phyloP scores from a whole-genome alignment of 2,888 invertebrate genomes.

The Dioctria rufipes region DNA sequence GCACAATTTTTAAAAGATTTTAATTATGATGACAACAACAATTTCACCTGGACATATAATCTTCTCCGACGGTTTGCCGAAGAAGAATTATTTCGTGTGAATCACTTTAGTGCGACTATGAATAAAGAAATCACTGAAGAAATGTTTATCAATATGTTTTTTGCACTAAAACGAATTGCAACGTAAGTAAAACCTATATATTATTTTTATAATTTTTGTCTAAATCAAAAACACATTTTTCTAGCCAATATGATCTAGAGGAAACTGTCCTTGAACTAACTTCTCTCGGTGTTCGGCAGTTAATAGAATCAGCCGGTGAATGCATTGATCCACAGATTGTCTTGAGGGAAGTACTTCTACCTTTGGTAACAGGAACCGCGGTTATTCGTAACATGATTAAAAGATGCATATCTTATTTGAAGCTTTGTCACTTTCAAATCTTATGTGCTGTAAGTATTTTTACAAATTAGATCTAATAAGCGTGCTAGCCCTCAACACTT shows the following conservation, averaged over 20 bases:
- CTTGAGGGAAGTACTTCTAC: neutral
- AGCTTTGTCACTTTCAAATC: conserved; percentile 33
- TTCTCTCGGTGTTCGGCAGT: conserved; percentile 28
- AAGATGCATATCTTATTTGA: conserved; percentile 44
- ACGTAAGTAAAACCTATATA: neutral
- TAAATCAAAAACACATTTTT: neutral
- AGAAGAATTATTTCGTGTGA: conserved; percentile 42
- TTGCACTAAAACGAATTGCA: neutral
- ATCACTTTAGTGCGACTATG: neutral
- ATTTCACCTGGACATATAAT: conserved; percentile 34
- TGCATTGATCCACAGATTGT: conserved; percentile 2
- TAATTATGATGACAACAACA: neutral
- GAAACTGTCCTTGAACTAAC: conserved; percentile 18
- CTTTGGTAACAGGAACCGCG: conserved; percentile 13
- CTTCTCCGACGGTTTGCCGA: conserved; percentile 37
- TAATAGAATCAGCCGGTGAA: conserved; percentile 40
- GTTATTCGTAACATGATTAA: conserved; percentile 2
- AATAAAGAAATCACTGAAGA: neutral
- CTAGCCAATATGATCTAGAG: neutral
- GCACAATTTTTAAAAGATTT: neutral
- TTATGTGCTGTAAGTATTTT: conserved; percentile 48
- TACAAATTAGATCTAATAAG: neutral
- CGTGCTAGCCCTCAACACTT: no score
- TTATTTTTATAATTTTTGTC: neutral
- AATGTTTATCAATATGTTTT: conserved; percentile 14